Conservation (phyloP, 2,113 vertebrate species). For the Periophthalmus modestus region DNA sequence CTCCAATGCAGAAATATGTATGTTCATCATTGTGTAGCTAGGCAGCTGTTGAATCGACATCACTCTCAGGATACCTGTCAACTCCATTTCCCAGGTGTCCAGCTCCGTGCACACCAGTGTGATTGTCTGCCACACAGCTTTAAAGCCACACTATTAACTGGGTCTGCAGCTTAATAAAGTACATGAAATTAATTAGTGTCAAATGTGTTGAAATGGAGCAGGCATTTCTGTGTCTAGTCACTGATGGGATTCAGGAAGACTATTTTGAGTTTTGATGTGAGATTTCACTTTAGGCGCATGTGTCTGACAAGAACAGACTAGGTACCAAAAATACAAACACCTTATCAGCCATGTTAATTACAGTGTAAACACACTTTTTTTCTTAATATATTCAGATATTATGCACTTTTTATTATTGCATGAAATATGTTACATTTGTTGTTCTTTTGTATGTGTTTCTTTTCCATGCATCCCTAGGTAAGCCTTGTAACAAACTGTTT, state of each 20-base stretch:
- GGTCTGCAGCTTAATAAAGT: slow-evolving; percentile 76
- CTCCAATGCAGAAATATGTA: not conserved
- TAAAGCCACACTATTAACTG: slow-evolving; percentile 71
- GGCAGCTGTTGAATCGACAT: not conserved
- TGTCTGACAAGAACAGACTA: slow-evolving; percentile 22
- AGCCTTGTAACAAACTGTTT: not conserved
- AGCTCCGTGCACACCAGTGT: slow-evolving; percentile 28
- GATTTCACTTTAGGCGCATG: slow-evolving; percentile 40
- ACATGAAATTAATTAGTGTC: slow-evolving; percentile 79
- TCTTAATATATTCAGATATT: not conserved
- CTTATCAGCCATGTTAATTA: slow-evolving; percentile 46
- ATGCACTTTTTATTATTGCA: not conserved
- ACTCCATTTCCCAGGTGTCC: slow-evolving; percentile 46
- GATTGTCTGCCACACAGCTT: slow-evolving; percentile 54
- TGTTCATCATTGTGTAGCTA: not conserved
- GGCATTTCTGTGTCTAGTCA: slow-evolving; percentile 73
- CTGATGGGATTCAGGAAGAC: slow-evolving; percentile 49
- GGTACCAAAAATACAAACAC: slow-evolving; percentile 44
- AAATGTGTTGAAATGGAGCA: slow-evolving; percentile 75
- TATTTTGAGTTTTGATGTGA: slow-evolving; percentile 62
- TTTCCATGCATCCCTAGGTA: too few species aligned
- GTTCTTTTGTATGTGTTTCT: too few species aligned
- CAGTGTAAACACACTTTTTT: slow-evolving; percentile 5
- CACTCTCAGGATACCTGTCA: slow-evolving; percentile 37
- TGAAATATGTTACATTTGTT: too few species aligned